Conservation (phyloP, 2,113 vertebrate species). For the Otolemur garnettii region DNA sequence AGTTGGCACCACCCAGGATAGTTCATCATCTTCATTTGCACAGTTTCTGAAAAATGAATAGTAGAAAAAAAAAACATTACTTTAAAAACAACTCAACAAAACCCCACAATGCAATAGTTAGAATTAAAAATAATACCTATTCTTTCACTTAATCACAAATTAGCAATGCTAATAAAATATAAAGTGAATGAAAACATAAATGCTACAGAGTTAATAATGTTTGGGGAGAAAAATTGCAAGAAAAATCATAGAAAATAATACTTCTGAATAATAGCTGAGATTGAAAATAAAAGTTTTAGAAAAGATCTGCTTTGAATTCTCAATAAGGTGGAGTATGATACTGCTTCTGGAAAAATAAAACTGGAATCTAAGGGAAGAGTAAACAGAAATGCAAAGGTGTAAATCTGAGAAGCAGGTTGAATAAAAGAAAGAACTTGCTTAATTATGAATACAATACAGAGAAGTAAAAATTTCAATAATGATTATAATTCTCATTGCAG, state of each 20-base stretch:
- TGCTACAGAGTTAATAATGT: neutral
- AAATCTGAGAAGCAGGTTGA: conserved; percentile 32
- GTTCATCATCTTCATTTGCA: neutral
- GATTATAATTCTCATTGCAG: neutral
- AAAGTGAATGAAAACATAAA: neutral
- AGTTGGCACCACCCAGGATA: neutral
- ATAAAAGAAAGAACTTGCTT: neutral
- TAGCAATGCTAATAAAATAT: neutral
- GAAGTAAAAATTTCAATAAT: conserved; percentile 12
- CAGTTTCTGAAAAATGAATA: neutral
- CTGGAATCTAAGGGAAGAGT: neutral
- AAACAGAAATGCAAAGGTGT: neutral
- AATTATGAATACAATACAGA: conserved; percentile 19
- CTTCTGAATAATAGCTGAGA: neutral
- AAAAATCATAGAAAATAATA: neutral
- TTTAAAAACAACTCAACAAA: neutral
- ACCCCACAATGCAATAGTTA: neutral
- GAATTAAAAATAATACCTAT: neutral
- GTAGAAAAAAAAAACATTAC: neutral
- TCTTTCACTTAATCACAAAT: neutral
- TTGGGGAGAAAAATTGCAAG: neutral
- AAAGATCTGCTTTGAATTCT: neutral
- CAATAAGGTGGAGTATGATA: neutral
- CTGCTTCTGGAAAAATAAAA: neutral
- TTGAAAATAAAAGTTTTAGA: neutral